phyloP scores from a whole-genome alignment of 2,797 vertebrate genomes.

The Eulemur rubriventer region DNA sequence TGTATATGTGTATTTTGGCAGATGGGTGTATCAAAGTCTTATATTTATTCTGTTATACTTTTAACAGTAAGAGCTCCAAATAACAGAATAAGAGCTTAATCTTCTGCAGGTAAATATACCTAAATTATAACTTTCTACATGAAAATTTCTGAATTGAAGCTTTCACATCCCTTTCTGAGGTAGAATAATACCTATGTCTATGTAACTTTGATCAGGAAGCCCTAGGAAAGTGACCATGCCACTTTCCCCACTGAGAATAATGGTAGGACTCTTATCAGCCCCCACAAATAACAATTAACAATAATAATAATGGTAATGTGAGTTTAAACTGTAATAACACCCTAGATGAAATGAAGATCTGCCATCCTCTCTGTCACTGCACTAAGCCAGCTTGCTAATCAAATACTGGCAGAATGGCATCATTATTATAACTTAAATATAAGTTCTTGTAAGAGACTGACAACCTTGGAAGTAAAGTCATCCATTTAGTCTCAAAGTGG shows the following conservation, averaged over 20 bases:
- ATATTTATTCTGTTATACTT: too few relatives aligned
- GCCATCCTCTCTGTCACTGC: constrained; percentile 59
- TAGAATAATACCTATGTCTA: constrained; percentile 23
- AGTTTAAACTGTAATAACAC: constrained; percentile 73
- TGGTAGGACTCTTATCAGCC: constrained; percentile 1
- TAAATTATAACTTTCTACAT: background rate
- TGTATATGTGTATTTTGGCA: too few relatives aligned
- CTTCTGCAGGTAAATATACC: background rate
- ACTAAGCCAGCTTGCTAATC: constrained; percentile 78
- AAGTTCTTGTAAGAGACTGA: constrained; percentile 72
- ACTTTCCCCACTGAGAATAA: constrained; percentile 52
- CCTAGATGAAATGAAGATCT: constrained; percentile 76
- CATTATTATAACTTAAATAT: constrained; percentile 76
- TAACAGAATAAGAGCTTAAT: background rate
- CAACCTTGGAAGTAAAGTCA: constrained; percentile 69
- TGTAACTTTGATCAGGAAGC: constrained; percentile 40
- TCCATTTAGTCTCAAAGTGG: constrained; percentile 69
- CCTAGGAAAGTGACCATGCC: background rate
- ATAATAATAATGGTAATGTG: constrained; percentile 69
- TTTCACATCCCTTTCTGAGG: background rate
- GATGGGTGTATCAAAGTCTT: too few relatives aligned
- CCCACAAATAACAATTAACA: constrained; percentile 63
- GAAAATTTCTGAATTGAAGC: constrained; percentile 3
- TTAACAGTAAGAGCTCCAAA: too few relatives aligned
- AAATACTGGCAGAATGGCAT: constrained; percentile 74